A percentile compares a stretch with the other conserved stretches of the same genome.
Conservation (phyloP, 1,140 invertebrate species). For the Scaptomyza pallida region DNA sequence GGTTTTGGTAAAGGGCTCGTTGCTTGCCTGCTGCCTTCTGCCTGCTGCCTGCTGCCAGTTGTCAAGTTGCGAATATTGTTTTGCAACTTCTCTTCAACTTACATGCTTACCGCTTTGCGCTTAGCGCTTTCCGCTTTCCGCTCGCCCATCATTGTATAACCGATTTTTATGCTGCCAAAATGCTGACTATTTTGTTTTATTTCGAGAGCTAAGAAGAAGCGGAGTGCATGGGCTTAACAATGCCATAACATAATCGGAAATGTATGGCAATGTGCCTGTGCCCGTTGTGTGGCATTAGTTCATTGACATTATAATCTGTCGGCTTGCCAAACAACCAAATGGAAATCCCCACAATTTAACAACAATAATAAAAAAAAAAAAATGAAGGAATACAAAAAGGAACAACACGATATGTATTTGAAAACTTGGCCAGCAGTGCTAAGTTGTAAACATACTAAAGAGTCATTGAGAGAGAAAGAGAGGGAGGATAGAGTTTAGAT, state of each 20-base stretch:
- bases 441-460: background rate
- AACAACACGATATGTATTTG: no score
- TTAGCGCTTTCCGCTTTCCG: slow-evolving; percentile 17
- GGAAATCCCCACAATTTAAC: slow-evolving; percentile 13
- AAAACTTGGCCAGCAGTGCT: slow-evolving; percentile 18
- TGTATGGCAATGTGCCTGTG: slow-evolving; percentile 68
- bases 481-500: background rate
- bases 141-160: slow-evolving; percentile 68
- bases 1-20: background rate
- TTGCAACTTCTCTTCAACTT: slow-evolving; percentile 66
- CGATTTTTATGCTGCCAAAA: slow-evolving; percentile 50
- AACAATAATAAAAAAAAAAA: background rate
- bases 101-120: slow-evolving; percentile 10
- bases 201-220: background rate
- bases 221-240: slow-evolving; percentile 34
- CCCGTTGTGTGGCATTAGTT: slow-evolving; percentile 38
- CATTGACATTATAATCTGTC: slow-evolving; percentile 60
- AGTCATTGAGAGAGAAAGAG: no score
- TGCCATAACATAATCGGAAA: slow-evolving; percentile 63
- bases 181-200: slow-evolving; percentile 53
- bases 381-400: no score
- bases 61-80: slow-evolving; percentile 75
- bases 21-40: slow-evolving; percentile 10
- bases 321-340: slow-evolving; percentile 33
- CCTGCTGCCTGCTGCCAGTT: slow-evolving; percentile 28